phyloP scores from a whole-genome alignment of 2,797 vertebrate species.

The Eremophila alpestris region DNA sequence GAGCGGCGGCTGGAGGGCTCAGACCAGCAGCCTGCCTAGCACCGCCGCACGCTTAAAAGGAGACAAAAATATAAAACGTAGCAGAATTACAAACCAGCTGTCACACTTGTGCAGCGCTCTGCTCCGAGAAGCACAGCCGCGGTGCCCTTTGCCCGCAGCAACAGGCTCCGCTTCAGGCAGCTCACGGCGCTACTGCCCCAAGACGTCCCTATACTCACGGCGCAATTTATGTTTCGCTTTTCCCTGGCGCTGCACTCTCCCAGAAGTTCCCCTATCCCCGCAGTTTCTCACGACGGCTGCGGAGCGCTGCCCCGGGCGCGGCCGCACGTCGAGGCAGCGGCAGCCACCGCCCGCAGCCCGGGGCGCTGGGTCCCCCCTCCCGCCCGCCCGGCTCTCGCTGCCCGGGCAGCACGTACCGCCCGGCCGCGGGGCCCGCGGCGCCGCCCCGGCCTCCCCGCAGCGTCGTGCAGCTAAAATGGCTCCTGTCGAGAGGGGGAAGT shows the following conservation, averaged over 20 bases:
- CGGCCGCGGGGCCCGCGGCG: neutral
- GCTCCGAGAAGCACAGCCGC: neutral
- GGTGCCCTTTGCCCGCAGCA: neutral
- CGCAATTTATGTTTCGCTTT: neutral
- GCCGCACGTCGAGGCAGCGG: neutral
- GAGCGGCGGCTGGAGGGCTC: neutral
- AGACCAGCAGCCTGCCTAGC: neutral
- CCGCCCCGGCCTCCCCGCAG: slow-evolving; percentile 53
- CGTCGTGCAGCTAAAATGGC: slow-evolving; percentile 81
- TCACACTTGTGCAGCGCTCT: neutral
- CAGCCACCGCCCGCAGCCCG: neutral
- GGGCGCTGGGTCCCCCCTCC: neutral
- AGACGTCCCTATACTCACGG: neutral
- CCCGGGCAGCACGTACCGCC: slow-evolving; percentile 7
- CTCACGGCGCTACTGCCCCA: neutral
- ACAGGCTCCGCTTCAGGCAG: neutral
- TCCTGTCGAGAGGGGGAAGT: slow-evolving; percentile 79
- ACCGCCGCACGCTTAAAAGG: neutral
- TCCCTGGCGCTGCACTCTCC: neutral
- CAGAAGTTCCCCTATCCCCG: neutral
- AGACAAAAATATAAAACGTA: neutral
- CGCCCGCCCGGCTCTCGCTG: neutral
- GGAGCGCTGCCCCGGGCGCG: neutral
- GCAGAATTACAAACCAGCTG: neutral
- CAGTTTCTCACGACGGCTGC: neutral